A percentile compares a stretch with the other conserved stretches of the same genome.
Conservation (phyloP, 2,888 invertebrate genomes). For the Scaptomyza caliginosa region DNA sequence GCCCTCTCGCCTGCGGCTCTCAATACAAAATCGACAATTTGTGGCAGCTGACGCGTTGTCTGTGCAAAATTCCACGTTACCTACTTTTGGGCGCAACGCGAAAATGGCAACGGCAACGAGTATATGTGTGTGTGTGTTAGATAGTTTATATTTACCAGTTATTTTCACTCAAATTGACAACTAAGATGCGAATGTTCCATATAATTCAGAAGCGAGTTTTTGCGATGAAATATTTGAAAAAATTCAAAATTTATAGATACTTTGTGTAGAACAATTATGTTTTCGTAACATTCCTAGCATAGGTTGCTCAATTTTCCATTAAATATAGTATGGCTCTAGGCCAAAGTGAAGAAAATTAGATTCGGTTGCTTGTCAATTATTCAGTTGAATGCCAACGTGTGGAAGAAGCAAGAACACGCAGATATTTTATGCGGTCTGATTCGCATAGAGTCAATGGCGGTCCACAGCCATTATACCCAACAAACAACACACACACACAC, state of each 20-base stretch:
- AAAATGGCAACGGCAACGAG: constrained; percentile 7
- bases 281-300: not conserved
- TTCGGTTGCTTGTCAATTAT: constrained; percentile 53
- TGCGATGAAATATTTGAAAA: too few relatives aligned
- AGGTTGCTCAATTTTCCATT: constrained; percentile 1
- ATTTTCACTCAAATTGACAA: not conserved
- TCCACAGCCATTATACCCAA: constrained; percentile 27
- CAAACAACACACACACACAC: not conserved
- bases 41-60: constrained; percentile 40
- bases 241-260: too few relatives aligned
- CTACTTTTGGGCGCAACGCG: constrained; percentile 65
- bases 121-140: not conserved
- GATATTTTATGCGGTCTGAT: constrained; percentile 59
- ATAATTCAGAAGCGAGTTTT: too few relatives aligned
- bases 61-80: constrained; percentile 32
- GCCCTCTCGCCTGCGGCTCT: constrained; percentile 48
- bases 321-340: not conserved
- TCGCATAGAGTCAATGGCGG: constrained; percentile 45
- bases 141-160: not conserved
- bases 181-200: too few relatives aligned
- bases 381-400: constrained; percentile 49
- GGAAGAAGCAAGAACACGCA: constrained; percentile 17
- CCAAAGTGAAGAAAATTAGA: not conserved
- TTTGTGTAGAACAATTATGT: too few relatives aligned
- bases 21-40: constrained; percentile 66